These are phyloP conservation scores for Malaclemys terrapin DNA, from an alignment of 2,113 vertebrate genomes.

Conservation along the genomic window DNA sequence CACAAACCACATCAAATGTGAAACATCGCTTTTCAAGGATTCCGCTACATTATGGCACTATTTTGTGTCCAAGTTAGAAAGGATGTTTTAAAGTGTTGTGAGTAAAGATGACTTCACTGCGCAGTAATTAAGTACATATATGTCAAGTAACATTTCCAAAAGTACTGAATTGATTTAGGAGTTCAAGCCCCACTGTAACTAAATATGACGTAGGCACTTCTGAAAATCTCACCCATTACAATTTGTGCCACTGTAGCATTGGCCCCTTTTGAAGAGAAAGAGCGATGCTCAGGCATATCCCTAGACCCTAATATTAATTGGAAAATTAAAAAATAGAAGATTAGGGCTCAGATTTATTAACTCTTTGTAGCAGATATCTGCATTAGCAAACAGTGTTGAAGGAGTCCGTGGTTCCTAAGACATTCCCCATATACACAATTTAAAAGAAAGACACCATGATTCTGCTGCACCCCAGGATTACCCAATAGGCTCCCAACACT, in stretches of 20 bases:
- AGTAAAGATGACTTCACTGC: neutral
- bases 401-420: neutral
- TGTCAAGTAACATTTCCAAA: neutral
- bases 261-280: neutral
- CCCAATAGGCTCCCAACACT: neutral
- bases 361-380: neutral
- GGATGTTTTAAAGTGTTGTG: neutral
- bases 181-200: fast-evolving
- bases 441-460: neutral
- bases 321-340: neutral
- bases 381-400: neutral
- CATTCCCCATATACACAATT: neutral
- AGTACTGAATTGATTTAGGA: neutral
- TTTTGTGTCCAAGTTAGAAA: neutral
- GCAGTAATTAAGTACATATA: neutral
- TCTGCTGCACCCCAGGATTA: neutral
- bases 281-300: neutral
- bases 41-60: neutral
- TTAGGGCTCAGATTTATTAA: neutral
- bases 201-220: neutral
- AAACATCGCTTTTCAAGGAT: neutral
- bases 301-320: neutral
- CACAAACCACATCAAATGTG: neutral
- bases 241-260: neutral
- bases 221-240: fast-evolving